Conservation (phyloP, 1,140 invertebrate genomes). For the Mesaphorura yosii region DNA sequence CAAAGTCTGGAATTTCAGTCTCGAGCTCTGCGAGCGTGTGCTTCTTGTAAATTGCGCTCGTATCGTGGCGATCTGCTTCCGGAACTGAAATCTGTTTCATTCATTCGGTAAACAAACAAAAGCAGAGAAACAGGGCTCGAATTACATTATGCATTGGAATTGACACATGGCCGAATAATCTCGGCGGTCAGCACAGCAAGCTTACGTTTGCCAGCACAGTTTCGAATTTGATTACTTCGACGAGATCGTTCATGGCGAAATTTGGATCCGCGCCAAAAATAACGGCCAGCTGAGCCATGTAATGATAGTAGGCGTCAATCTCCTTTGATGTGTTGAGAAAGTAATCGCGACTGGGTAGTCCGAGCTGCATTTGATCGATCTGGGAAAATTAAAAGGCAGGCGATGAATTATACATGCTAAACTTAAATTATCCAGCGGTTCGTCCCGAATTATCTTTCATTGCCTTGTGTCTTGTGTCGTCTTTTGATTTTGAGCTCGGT, state of each 20-base stretch:
- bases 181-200: conserved; percentile 2
- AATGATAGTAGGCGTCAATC: conserved; percentile 18
- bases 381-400: conserved; percentile 37
- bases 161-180: background rate
- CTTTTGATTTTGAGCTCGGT: no score
- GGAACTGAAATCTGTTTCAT: conserved; percentile 57
- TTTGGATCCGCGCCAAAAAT: conserved; percentile 55
- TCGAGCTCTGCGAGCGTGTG: conserved; percentile 53
- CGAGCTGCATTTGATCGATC: conserved; percentile 69
- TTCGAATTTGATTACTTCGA: conserved; percentile 60
- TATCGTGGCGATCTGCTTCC: conserved; percentile 71
- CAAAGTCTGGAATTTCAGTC: conserved; percentile 54
- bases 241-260: conserved; percentile 51
- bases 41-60: conserved; percentile 62
- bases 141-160: background rate
- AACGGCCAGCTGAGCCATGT: conserved; percentile 48
- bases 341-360: conserved; percentile 67
- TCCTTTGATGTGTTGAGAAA: conserved; percentile 59
- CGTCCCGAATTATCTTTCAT: background rate
- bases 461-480: no score
- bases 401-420: no score
- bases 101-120: conserved; percentile 1
- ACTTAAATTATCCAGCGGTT: no score
- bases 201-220: conserved; percentile 63
- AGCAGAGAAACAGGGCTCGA: background rate